A percentile compares a stretch with the other conserved stretches of the same genome.
Evolutionary conservation across 2,797 vertebrate species (phyloP).

Genomic region (Gobio occitaniae): DNA sequence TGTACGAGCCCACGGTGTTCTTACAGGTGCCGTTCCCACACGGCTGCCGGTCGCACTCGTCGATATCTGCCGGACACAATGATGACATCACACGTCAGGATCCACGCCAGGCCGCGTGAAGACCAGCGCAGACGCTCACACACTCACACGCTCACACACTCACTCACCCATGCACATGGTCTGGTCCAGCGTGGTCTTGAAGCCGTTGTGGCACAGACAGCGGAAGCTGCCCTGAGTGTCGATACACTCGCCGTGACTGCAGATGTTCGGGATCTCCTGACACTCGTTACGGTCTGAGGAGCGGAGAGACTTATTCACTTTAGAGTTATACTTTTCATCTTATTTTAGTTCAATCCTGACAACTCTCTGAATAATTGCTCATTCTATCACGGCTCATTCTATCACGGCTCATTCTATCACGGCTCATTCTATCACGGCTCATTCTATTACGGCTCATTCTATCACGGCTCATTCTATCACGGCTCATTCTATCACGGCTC

Average conservation of each 20-base stretch:
- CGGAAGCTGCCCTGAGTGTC: conserved; percentile 91
- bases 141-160: too few relatives aligned
- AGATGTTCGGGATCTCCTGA: conserved; percentile 89
- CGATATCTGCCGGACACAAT: conserved; percentile 79
- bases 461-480: too few relatives aligned
- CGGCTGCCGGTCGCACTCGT: conserved; percentile 91
- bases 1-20: conserved; percentile 94
- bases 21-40: conserved; percentile 94
- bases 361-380: too few relatives aligned
- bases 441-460: too few relatives aligned
- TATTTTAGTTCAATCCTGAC: too few relatives aligned
- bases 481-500: too few relatives aligned
- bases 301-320: neutral
- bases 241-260: conserved; percentile 91
- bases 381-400: too few relatives aligned
- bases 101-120: fast-evolving
- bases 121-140: conserved; percentile 32
- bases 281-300: conserved; percentile 87
- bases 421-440: too few relatives aligned
- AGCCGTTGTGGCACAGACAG: conserved; percentile 92
- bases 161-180: conserved; percentile 91
- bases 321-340: too few relatives aligned
- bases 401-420: too few relatives aligned
- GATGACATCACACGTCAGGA: neutral
- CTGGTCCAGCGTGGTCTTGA: conserved; percentile 87